phyloP scores from a whole-genome alignment of 2,888 invertebrate species.

The Cheilosia scutellata region DNA sequence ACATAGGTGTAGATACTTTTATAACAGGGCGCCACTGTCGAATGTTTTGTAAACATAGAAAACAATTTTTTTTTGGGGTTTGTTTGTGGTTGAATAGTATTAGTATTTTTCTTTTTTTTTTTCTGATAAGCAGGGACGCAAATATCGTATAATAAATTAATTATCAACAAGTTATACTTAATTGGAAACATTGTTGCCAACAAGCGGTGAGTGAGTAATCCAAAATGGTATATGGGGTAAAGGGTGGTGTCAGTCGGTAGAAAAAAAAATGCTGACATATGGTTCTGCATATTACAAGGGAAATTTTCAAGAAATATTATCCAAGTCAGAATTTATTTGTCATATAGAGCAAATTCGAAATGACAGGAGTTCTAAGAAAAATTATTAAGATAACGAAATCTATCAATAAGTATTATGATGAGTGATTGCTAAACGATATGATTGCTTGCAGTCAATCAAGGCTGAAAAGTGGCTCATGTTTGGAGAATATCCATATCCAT shows the following conservation, averaged over 20 bases:
- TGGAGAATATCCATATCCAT: too few relatives aligned
- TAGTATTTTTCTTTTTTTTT: slow-evolving; percentile 18
- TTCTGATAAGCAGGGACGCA: slow-evolving; percentile 48
- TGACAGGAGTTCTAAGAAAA: too few relatives aligned
- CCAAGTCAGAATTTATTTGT: neutral
- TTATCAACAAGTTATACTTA: slow-evolving; percentile 68
- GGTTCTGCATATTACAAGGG: neutral
- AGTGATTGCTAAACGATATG: too few relatives aligned
- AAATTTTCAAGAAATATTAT: slow-evolving; percentile 10
- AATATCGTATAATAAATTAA: slow-evolving; percentile 58
- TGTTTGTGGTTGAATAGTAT: slow-evolving; percentile 38
- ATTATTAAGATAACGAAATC: too few relatives aligned
- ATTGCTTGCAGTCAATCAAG: too few relatives aligned
- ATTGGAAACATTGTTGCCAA: slow-evolving; percentile 33
- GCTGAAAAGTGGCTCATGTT: too few relatives aligned
- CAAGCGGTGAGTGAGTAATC: slow-evolving; percentile 19
- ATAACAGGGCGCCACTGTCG: slow-evolving; percentile 38
- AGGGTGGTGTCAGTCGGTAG: neutral
- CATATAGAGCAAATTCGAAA: too few relatives aligned
- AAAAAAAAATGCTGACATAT: slow-evolving; percentile 36
- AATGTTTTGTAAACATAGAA: slow-evolving; percentile 58
- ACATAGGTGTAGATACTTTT: neutral
- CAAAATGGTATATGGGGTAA: neutral
- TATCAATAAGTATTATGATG: too few relatives aligned
- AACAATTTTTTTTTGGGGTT: slow-evolving; percentile 12